Percentiles rank a stretch among this genome's conserved stretches.
These are phyloP conservation scores for Ptychodera flava DNA, from an alignment of 35 echinoderm and acorn worm genomes.

Conservation along the genomic window DNA sequence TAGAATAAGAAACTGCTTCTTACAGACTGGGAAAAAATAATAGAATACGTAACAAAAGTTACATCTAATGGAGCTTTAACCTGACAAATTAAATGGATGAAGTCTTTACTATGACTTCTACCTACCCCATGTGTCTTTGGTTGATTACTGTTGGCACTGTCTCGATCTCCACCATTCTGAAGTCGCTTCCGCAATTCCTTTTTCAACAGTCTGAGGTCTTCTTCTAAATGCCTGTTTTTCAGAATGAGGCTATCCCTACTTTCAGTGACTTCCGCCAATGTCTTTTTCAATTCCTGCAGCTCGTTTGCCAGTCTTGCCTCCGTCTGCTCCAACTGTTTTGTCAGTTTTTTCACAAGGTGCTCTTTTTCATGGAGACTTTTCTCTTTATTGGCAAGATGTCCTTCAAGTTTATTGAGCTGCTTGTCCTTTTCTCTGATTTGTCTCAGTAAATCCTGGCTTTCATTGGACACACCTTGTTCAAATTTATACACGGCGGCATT, in stretches of 20 bases:
- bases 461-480: neutral
- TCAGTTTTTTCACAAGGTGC: conserved; percentile 18
- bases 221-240: conserved; percentile 54
- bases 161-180: neutral
- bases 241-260: conserved; percentile 31
- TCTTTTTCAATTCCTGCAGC: conserved; percentile 14
- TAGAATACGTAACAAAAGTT: too few species aligned
- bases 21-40: too few species aligned
- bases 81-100: too few species aligned
- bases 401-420: conserved; percentile 31
- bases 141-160: neutral
- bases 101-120: too few species aligned
- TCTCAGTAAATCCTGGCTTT: neutral
- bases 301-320: conserved; percentile 22
- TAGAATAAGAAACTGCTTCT: too few species aligned
- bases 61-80: too few species aligned
- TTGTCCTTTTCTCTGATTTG: conserved; percentile 16
- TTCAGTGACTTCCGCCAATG: conserved; percentile 18
- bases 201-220: conserved; percentile 34
- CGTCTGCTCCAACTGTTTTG: conserved; percentile 36
- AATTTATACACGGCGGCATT: conserved; percentile 31
- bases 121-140: too few species aligned
- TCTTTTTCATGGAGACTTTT: conserved; percentile 28
- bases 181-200: neutral
- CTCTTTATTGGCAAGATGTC: neutral